phyloP scores from a whole-genome alignment of 2,113 vertebrate species.

The Brevimyrus niger region DNA sequence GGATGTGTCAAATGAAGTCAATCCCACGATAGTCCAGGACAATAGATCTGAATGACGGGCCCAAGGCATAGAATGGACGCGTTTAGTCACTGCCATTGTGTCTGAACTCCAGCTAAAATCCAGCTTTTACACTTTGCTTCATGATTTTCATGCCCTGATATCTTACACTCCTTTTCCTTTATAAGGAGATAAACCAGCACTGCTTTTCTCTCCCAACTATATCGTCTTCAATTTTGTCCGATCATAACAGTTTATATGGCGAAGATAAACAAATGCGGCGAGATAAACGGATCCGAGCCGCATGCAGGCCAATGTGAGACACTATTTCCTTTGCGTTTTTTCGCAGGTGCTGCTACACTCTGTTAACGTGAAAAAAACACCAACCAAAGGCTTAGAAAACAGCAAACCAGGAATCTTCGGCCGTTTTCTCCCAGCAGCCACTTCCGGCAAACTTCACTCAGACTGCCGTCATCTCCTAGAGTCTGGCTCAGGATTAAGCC shows the following conservation, averaged over 20 bases:
- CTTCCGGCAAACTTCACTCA: background rate
- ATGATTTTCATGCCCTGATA: background rate
- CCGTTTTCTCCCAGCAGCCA: background rate
- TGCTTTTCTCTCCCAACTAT: background rate
- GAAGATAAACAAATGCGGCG: background rate
- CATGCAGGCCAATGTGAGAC: background rate
- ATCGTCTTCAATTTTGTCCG: background rate
- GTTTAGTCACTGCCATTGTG: background rate
- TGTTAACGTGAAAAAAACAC: background rate
- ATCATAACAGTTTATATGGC: background rate
- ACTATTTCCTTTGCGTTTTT: background rate
- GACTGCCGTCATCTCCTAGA: background rate
- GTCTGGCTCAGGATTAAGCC: conserved; percentile 12
- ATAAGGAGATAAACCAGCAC: background rate
- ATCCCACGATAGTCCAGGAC: background rate
- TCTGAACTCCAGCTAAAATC: background rate
- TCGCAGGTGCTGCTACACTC: background rate
- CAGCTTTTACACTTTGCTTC: background rate
- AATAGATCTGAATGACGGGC: background rate
- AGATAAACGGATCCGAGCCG: background rate
- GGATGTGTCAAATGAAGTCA: background rate
- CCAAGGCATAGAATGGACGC: background rate
- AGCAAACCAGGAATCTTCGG: background rate
- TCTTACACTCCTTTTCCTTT: background rate
- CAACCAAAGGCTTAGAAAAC: background rate